A percentile compares a stretch with the other conserved stretches of the same genome.
These are phyloP conservation scores for Chaetodon trifascialis DNA, from an alignment of 2,113 vertebrate genomes.

Conservation along the genomic window DNA sequence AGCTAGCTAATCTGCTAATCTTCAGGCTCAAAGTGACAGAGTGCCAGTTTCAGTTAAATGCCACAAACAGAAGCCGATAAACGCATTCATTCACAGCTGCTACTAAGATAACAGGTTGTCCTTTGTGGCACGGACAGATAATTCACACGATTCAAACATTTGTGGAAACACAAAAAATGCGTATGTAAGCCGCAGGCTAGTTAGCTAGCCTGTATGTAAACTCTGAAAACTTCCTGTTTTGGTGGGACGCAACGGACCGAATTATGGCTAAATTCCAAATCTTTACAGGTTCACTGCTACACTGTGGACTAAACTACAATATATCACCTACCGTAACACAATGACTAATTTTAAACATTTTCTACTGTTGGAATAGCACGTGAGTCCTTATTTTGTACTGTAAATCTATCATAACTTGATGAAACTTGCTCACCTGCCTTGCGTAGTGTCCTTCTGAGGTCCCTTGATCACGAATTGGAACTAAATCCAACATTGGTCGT, in stretches of 20 bases:
- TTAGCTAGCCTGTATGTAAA: slow-evolving; percentile 4
- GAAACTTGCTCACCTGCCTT: not conserved
- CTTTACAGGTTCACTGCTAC: fast-evolving
- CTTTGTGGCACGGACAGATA: fast-evolving
- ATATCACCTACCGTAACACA: not conserved
- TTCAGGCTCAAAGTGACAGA: not conserved
- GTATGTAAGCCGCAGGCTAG: not conserved
- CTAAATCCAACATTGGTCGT: fast-evolving
- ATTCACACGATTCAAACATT: not conserved
- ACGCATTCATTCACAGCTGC: not conserved
- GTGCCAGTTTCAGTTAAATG: not conserved
- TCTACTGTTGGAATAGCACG: fast-evolving
- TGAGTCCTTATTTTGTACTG: fast-evolving
- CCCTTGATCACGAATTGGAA: not conserved
- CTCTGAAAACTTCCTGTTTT: slow-evolving; percentile 70
- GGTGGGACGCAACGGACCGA: slow-evolving; percentile 5
- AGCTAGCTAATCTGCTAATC: slow-evolving; percentile 16
- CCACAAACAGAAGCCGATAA: not conserved
- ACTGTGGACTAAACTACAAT: not conserved
- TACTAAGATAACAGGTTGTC: fast-evolving
- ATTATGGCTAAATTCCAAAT: slow-evolving; percentile 7
- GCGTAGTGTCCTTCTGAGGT: not conserved
- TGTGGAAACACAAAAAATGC: not conserved
- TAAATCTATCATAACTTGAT: fast-evolving
- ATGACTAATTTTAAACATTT: fast-evolving